A percentile compares a stretch with the other conserved stretches of the same genome.
Conservation (phyloP, 1,140 invertebrate genomes). For the Dinoponera quadriceps region DNA sequence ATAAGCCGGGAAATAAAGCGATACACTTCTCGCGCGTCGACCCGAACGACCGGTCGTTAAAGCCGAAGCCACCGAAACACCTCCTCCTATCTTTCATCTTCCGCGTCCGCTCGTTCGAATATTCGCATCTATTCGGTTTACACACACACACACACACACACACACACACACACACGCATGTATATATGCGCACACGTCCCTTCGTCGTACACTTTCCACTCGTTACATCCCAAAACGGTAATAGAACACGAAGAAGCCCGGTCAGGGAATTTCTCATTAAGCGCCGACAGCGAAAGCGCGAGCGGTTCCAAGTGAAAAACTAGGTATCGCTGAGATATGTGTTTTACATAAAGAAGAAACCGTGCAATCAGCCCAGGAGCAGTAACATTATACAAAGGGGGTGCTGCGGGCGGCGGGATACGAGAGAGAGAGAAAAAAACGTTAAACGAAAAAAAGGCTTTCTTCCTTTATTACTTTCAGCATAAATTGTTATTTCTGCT, state of each 20-base stretch:
- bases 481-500: constrained; percentile 13
- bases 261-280: constrained; percentile 40
- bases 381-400: constrained; percentile 33
- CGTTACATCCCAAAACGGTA: constrained; percentile 6
- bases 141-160: neutral
- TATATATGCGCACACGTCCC: neutral
- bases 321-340: constrained; percentile 9
- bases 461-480: constrained; percentile 13
- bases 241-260: neutral
- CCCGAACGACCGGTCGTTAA: neutral
- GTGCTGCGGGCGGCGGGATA: neutral
- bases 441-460: constrained; percentile 12
- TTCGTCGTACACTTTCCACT: neutral
- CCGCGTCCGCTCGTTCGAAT: too few relatives aligned
- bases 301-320: neutral
- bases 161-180: neutral
- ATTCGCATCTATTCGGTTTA: too few relatives aligned
- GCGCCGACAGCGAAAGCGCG: neutral
- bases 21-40: neutral
- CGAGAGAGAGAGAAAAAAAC: constrained; percentile 14
- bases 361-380: constrained; percentile 26
- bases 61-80: neutral
- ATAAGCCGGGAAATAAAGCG: constrained; percentile 19
- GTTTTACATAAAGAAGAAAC: constrained; percentile 32
- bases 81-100: too few relatives aligned